phyloP scores from a whole-genome alignment of 2,113 vertebrate species.

The Egretta garzetta region DNA sequence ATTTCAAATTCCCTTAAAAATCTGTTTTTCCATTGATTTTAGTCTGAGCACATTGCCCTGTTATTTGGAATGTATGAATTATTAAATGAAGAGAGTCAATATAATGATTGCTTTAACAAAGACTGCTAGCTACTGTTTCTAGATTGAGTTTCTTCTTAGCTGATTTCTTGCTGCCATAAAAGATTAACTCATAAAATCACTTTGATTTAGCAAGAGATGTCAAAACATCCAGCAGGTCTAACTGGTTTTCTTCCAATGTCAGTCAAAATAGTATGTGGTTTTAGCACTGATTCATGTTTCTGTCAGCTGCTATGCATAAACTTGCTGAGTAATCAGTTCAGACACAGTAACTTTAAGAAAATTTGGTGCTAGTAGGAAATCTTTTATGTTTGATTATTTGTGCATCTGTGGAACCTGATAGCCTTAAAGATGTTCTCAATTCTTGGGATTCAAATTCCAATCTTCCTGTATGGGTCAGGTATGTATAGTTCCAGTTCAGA shows the following conservation, averaged over 20 bases:
- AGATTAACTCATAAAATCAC: slow-evolving; percentile 51
- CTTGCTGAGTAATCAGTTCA: slow-evolving; percentile 43
- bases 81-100: neutral
- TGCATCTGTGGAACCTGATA: neutral
- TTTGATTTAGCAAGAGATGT: slow-evolving; percentile 58
- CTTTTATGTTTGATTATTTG: neutral
- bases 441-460: neutral
- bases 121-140: neutral
- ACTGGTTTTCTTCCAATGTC: slow-evolving; percentile 47
- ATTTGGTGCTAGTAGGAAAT: neutral
- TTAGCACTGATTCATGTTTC: slow-evolving; percentile 53
- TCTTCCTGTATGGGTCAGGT: neutral
- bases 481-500: neutral
- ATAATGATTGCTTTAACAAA: neutral
- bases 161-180: slow-evolving; percentile 24
- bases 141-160: neutral
- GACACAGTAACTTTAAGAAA: neutral
- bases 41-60: neutral
- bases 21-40: neutral
- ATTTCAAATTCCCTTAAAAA: neutral
- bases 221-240: slow-evolving; percentile 55
- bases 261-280: slow-evolving; percentile 46
- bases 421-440: neutral
- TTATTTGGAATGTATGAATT: slow-evolving; percentile 11
- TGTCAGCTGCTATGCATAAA: slow-evolving; percentile 36